Evolutionary conservation across 2,797 vertebrate genomes (phyloP), one percentile per base, ranked within the genome.

Genomic region (Pseudopleuronectes americanus): DNA sequence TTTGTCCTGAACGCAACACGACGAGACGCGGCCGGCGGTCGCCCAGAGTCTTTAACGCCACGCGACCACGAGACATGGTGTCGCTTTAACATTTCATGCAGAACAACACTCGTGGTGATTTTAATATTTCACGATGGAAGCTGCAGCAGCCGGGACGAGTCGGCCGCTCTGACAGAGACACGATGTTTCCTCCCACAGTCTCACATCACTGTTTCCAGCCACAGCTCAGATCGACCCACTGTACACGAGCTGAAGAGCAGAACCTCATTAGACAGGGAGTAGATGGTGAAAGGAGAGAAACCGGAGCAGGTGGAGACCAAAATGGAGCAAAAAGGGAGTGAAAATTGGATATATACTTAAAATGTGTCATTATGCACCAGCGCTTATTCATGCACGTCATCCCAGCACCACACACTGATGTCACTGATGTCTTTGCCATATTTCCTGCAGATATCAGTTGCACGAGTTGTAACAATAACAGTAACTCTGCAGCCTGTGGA

Each of bases 101-200:
- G 12, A 64, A 64, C 62, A 69, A 70, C 73, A 59, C 38, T 71
- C 8, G 31, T 33, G 31, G 31, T 33, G 31, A 1, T 17, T 61
- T 88, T 22, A 76, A 87, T 84, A 71, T 78, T 84, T 83, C 0
- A 87, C 77, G 55, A 14, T 7, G 38, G 55, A 80, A 80, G 84
- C 49, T 21, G 67, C 55, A 71, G 38, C 65, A 21, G 36, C 12
- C 36, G 2, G 26, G 33, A 38, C 41, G 13, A 33, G 33, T 16
- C 1, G 6, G 61, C 12, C 33, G 38, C 41, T 43, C 16, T 21
- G 45, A n/a, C 17, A 21, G 22, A 52, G 57, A 65, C 13, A 4
- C 1, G 1, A 64, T 43, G 41, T 14, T 13, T 43, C 13, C 12
- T 17, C 41, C 41, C 12, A 13, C 41, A 3, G 16, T 3, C 16